Evolutionary conservation across 64 coral and sea anemone species (phyloP), one percentile per base, ranked within the genome.

Genomic region (Dendrophyllia cribrosa): DNA sequence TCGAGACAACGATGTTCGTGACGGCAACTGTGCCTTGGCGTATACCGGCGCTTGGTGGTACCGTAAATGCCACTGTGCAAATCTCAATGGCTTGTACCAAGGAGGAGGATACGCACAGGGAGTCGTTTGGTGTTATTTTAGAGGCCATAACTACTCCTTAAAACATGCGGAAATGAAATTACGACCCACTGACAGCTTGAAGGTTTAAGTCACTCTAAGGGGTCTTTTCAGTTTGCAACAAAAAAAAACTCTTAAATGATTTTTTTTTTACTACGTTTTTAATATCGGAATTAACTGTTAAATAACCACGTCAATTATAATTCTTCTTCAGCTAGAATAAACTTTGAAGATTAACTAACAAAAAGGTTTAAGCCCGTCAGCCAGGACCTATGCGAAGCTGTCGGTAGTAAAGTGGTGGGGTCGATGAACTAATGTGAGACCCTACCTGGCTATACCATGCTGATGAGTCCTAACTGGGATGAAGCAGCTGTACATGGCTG

Each of bases 11-110:
- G 87, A 89, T 55, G 20, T 76, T 62, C 12, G 17, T 17, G 0
- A 3, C 7, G 10, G 5, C 0, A 19, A 63, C 56, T 89, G 87
- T 77, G 72, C 72, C 3, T 6, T 45, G 43, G 3, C 3, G 16
- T 77, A 23, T 25, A 45, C 56, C 0, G 87, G 87, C 4, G 72
- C 51, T 26, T 89, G 87, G 87, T 89, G 87, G 87, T 89, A 89
- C 60, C 5, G 52, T 12, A 16, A 43, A 0, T 89, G 72, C 15
- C 87, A 64, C 13, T 10, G 1, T 14, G 72, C 87, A 25, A 89
- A 89, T 43, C 87, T 53, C 5, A 89, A 89, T 65, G 87, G 87
- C 7, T 50, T 76, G 19, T 89, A 89, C 34, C 26, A 49, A 51
- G 45, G 72, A 6, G 87, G 87, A 24, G 71, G 62, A 9, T 9